Conservation (phyloP, 2,797 vertebrate genomes). For the Labeo calbasu region DNA sequence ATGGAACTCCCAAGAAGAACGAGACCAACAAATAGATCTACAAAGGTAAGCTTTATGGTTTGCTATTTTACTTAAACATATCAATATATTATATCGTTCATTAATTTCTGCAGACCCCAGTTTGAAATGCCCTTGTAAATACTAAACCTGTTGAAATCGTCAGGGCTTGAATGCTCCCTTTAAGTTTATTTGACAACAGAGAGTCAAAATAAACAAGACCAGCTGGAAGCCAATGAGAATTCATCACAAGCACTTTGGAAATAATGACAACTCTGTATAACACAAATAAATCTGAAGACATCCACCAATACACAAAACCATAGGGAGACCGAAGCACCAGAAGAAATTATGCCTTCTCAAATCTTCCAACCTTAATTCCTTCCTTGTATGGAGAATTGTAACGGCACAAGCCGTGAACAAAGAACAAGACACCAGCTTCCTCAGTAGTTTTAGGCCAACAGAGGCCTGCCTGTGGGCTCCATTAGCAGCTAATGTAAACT, state of each 20-base stretch:
- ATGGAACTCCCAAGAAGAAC: constrained; percentile 21
- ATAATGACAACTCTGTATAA: constrained; percentile 5
- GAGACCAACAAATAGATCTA: not conserved
- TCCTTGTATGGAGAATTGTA: not conserved
- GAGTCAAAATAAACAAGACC: constrained; percentile 15
- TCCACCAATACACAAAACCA: constrained; percentile 5
- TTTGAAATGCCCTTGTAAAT: not conserved
- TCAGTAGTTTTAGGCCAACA: not conserved
- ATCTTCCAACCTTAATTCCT: not conserved
- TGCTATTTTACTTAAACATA: not conserved
- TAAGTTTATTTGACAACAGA: constrained; percentile 1
- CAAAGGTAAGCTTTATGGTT: not conserved
- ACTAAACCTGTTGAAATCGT: not conserved
- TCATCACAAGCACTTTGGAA: not conserved
- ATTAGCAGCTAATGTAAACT: constrained; percentile 12
- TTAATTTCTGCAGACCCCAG: not conserved
- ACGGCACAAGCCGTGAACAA: not conserved
- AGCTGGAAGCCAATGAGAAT: not conserved
- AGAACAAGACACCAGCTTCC: not conserved
- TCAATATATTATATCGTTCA: not conserved
- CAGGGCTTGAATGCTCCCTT: not conserved
- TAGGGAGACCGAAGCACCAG: not conserved
- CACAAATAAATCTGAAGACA: constrained; percentile 15
- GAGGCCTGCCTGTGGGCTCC: not conserved
- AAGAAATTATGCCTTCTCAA: not conserved